Evolutionary conservation across 2,113 vertebrate genomes (phyloP).

Genomic region (Serinus canaria): DNA sequence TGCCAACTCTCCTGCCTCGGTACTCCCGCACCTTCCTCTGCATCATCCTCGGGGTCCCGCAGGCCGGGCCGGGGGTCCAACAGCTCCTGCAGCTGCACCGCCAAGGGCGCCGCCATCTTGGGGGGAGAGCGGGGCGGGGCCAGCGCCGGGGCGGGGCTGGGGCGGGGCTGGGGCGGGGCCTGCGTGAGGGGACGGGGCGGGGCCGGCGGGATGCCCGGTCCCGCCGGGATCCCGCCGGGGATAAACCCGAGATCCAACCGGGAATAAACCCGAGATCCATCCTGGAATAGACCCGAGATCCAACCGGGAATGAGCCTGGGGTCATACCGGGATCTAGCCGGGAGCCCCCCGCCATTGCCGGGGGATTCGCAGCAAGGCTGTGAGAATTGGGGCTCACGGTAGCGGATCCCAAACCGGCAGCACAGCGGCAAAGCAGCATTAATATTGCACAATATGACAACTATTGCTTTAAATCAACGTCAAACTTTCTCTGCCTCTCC

Average conservation of each 20-base stretch:
- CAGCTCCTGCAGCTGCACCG: neutral
- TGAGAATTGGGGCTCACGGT: rapidly evolving
- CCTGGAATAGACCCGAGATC: rapidly evolving
- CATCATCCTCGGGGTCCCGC: neutral
- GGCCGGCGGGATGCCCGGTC: too few species aligned
- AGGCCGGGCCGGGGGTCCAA: neutral
- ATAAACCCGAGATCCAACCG: rapidly evolving
- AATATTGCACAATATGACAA: rapidly evolving
- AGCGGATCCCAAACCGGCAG: rapidly evolving
- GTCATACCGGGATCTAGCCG: neutral
- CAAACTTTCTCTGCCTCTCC: rapidly evolving
- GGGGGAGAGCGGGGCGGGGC: neutral
- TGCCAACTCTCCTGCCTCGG: neutral
- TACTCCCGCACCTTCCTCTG: neutral
- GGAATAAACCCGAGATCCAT: neutral
- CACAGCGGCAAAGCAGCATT: rapidly evolving
- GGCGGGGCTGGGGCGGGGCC: too few species aligned
- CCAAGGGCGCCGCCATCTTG: neutral
- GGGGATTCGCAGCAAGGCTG: rapidly evolving
- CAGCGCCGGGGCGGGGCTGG: too few species aligned
- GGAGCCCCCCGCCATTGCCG: rapidly evolving
- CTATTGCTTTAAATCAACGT: rapidly evolving
- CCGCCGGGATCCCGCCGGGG: neutral
- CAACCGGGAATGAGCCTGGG: neutral
- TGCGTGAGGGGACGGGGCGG: too few species aligned